A percentile compares a stretch with the other conserved stretches of the same genome.
These are phyloP conservation scores for Ctenopoma multispine DNA, from an alignment of 2,797 vertebrate species.

Conservation along the genomic window DNA sequence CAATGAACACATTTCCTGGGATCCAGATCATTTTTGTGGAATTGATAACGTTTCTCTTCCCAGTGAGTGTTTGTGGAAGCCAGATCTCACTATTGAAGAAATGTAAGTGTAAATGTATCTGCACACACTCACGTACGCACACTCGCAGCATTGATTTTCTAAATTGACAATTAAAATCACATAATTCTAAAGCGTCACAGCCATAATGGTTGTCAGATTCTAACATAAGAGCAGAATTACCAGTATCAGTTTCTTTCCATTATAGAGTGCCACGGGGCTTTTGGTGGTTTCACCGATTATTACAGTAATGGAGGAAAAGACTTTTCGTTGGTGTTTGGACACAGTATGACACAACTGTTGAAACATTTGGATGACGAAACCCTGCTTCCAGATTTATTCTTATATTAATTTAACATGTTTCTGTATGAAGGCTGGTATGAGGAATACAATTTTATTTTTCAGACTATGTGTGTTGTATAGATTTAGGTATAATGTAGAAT, in stretches of 20 bases:
- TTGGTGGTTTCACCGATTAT: too few relatives aligned
- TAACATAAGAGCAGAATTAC: neutral
- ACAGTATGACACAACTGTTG: neutral
- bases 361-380: neutral
- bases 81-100: constrained; percentile 73
- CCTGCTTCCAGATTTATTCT: too few relatives aligned
- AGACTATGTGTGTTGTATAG: too few relatives aligned
- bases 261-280: neutral
- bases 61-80: constrained; percentile 67
- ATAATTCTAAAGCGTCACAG: too few relatives aligned
- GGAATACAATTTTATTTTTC: too few relatives aligned
- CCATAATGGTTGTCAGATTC: neutral
- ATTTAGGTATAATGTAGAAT: too few relatives aligned
- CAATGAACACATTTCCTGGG: constrained; percentile 76
- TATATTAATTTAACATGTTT: too few relatives aligned
- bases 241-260: neutral
- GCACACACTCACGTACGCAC: neutral
- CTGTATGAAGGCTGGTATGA: too few relatives aligned
- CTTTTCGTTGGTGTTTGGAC: too few relatives aligned
- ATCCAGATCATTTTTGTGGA: constrained; percentile 72
- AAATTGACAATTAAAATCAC: too few relatives aligned
- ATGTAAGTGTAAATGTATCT: constrained; percentile 54
- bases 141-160: neutral
- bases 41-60: constrained; percentile 70
- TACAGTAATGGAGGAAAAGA: too few relatives aligned